Conservation (phyloP, 2,797 vertebrate species). For the Premnoplex brunnescens region DNA sequence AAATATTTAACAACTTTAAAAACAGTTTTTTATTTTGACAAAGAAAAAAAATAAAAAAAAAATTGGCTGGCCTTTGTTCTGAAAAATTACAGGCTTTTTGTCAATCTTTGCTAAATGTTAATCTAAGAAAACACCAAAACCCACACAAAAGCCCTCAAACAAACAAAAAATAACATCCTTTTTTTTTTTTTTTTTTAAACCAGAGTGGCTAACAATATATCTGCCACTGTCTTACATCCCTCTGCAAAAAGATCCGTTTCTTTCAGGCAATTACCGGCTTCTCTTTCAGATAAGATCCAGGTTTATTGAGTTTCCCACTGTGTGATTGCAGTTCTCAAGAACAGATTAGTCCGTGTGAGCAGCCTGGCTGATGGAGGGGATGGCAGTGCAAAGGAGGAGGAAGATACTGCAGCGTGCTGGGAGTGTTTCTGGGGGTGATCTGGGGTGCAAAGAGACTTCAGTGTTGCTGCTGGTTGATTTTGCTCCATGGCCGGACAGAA, state of each 20-base stretch:
- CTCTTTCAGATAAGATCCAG: slow-evolving; percentile 25
- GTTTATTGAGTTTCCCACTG: slow-evolving; percentile 55
- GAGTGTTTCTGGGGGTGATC: not conserved
- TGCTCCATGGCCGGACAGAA: not conserved
- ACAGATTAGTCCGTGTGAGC: not conserved
- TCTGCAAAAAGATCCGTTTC: not conserved
- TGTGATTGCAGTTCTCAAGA: slow-evolving; percentile 13
- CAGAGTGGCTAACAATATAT: not conserved
- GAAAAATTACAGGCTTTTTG: fast-evolving
- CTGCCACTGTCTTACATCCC: not conserved
- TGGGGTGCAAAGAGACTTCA: not conserved
- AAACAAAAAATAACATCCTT: not conserved
- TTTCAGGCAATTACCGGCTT: slow-evolving; percentile 24
- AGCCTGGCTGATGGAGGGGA: not conserved
- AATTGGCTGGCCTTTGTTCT: fast-evolving
- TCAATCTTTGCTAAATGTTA: not conserved
- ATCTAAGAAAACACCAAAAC: not conserved
- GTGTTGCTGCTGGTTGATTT: not conserved
- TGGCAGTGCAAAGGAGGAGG: not conserved
- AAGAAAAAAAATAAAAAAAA: not conserved
- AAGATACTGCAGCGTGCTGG: not conserved
- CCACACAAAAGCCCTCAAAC: not conserved
- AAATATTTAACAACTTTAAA: not conserved
- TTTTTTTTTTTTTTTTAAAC: too few relatives aligned
- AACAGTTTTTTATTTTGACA: not conserved